Conservation (phyloP, 2,797 vertebrate genomes). For the Poliocrania exsul region DNA sequence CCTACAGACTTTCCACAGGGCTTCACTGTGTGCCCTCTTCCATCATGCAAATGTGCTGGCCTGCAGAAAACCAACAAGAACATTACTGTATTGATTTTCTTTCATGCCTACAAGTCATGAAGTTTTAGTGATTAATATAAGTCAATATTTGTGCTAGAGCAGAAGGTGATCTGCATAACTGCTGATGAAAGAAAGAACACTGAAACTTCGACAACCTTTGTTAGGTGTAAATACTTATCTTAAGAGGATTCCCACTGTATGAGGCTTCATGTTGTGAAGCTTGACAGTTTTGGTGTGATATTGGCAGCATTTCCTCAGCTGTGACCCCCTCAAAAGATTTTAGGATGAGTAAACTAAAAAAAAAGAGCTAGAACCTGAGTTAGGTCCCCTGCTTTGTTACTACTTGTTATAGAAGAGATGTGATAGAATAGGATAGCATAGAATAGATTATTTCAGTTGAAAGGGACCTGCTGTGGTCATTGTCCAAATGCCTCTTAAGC, state of each 20-base stretch:
- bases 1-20: background rate
- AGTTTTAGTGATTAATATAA: conserved; percentile 49
- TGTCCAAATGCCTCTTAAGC: background rate
- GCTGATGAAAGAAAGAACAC: conserved; percentile 15
- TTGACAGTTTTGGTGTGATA: background rate
- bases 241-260: background rate
- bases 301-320: background rate
- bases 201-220: background rate
- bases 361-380: background rate
- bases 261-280: background rate
- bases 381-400: background rate
- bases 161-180: conserved; percentile 54
- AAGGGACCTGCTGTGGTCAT: background rate
- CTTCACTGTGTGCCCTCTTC: background rate
- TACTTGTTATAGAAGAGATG: background rate
- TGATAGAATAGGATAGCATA: no score
- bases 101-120: conserved; percentile 35
- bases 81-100: conserved; percentile 37
- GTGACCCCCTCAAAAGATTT: background rate
- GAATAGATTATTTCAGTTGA: background rate
- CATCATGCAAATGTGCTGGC: background rate
- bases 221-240: background rate
- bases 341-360: background rate
- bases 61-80: conserved; percentile 6
- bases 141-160: conserved; percentile 22